Evolutionary conservation across 2,797 vertebrate species (phyloP).

Genomic region (Acipenser oxyrinchus): DNA sequence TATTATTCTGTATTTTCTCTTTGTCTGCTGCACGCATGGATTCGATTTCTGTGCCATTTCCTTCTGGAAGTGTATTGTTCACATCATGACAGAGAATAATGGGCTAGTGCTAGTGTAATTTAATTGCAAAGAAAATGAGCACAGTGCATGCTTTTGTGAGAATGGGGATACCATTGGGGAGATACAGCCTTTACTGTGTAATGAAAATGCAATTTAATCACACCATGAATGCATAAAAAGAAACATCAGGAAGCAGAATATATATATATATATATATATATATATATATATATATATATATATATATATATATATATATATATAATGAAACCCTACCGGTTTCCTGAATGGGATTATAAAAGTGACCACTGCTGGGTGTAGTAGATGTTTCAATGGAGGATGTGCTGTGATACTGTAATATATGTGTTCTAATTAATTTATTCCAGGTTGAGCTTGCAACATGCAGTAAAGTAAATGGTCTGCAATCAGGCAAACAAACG

Average conservation of each 20-base stretch:
- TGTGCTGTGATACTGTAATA: neutral
- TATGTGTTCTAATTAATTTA: neutral
- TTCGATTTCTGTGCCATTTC: conserved; percentile 8
- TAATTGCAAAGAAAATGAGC: conserved; percentile 9
- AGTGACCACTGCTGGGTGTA: no score
- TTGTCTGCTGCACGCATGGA: conserved; percentile 7
- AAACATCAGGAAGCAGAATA: no score
- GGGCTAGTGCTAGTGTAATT: conserved; percentile 15
- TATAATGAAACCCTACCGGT: no score
- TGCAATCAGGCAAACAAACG: neutral
- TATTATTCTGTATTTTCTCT: conserved; percentile 6
- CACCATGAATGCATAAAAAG: conserved; percentile 7
- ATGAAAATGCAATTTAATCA: conserved; percentile 14
- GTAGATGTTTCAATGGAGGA: neutral
- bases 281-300: no score
- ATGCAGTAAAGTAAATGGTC: neutral
- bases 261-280: no score
- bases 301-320: no score
- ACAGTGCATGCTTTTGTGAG: conserved; percentile 9
- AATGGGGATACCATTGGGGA: conserved; percentile 10
- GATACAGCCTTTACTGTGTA: conserved; percentile 1
- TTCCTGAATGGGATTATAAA: no score
- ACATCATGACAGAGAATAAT: conserved; percentile 16
- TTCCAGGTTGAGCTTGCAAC: neutral
- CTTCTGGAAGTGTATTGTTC: conserved; percentile 13